Conservation (phyloP, 2,797 vertebrate species). For the Lepidocolaptes lacrymiger region DNA sequence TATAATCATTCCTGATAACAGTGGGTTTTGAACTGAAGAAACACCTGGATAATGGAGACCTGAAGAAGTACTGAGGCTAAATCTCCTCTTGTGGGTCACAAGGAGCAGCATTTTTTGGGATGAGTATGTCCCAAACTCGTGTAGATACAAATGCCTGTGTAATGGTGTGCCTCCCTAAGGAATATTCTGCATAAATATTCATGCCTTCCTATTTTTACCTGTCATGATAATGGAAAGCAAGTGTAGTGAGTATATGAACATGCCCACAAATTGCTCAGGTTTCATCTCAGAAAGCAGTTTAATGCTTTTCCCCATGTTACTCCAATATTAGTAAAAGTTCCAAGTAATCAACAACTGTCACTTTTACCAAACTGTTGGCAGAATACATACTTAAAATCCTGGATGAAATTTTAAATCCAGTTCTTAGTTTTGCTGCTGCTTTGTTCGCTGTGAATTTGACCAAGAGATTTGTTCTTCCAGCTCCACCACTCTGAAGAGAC, state of each 20-base stretch:
- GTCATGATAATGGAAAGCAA: background rate
- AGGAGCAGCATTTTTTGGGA: background rate
- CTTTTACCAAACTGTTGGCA: background rate
- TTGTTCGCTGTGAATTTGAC: background rate
- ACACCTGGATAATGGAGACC: background rate
- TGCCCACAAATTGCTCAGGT: background rate
- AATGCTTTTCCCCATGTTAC: background rate
- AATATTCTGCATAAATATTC: background rate
- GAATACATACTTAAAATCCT: background rate
- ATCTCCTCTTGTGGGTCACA: background rate
- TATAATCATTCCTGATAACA: background rate
- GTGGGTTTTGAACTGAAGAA: background rate
- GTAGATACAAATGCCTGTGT: background rate
- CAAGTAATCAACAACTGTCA: background rate
- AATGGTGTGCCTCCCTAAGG: background rate
- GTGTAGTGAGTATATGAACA: background rate
- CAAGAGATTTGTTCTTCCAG: background rate
- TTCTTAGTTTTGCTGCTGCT: background rate
- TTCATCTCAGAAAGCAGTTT: background rate
- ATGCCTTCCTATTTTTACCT: background rate
- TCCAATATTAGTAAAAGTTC: background rate
- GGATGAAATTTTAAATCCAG: background rate
- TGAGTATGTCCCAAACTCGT: background rate
- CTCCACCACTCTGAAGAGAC: background rate
- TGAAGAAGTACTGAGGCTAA: background rate